Base-by-base conservation (phyloP, 2,797 vertebrate species). In the Sebastes kiyomatsui region DNA sequence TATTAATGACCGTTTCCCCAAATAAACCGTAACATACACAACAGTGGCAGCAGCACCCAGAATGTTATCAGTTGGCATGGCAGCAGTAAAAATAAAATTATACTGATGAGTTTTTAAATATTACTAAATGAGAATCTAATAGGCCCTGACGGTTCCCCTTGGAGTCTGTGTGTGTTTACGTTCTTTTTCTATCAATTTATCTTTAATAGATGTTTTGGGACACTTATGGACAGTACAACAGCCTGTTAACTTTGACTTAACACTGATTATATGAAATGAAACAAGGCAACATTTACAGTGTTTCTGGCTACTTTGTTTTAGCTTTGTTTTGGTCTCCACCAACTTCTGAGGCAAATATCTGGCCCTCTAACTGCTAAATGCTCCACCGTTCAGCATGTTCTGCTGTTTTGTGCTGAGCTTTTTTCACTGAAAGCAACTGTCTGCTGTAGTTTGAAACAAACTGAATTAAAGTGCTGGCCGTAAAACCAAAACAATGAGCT, bases 241-340 rank as follows among this genome's bases (percentile, higher is more conserved):
- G 8, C 25, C 25, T 61, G 33, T 58, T n/a, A 54, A 72, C 20
- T 59, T 32, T 55, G 27, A 58, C 4, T 25, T 30, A 78, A 46
- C 46, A 67, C 13, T 8, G 27, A 46, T 18, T 7, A 46, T 4
- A 46, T 46, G 42, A 46, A 46, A 46, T 46, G 42, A 46, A 46
- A 46, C 42, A 18, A 46, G 3, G 9, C 12, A 16, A 33, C 2
- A 22, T 32, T 27, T 22, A 18, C 11, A 55, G 5, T 32, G 11
- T 65, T 78, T 71, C 23, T 61, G 68, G 20, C 4, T 20, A 32
- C 22, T n/a, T 38, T 42, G 38, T 23, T 69, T 77, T 54, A 68
- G 5, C 46, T 52, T 49, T 7, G 32, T 49, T 33, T 68, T 59
- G 9, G 28, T 55, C 12, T 61, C 28, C 8, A 52, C n/a, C 22